These are phyloP conservation scores for Thalassarche chlororhynchos DNA, from an alignment of 2,113 vertebrate species.

Conservation along the genomic window DNA sequence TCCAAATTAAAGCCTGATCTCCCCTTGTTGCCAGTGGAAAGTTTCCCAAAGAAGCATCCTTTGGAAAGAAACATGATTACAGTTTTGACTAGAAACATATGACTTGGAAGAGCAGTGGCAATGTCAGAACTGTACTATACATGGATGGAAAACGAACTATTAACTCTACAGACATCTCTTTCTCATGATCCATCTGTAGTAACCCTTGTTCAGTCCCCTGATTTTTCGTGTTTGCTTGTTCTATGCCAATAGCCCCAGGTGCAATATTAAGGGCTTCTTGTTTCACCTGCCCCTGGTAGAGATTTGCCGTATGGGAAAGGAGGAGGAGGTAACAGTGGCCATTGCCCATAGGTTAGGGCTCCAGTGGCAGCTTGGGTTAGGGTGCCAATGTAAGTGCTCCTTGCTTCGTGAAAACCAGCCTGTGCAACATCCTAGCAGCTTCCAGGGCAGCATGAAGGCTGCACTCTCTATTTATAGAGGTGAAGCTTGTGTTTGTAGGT, in stretches of 20 bases:
- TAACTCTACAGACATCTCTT: not conserved
- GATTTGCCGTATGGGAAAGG: not conserved
- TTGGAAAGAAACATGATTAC: not conserved
- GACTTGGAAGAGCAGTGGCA: not conserved
- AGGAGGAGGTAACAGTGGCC: not conserved
- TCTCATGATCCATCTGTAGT: not conserved
- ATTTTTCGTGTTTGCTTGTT: not conserved
- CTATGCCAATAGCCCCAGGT: not conserved
- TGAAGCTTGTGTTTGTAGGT: not conserved
- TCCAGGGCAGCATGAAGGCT: not conserved
- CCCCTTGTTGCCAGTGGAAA: not conserved
- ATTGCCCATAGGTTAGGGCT: not conserved
- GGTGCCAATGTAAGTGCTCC: not conserved
- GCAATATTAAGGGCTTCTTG: not conserved
- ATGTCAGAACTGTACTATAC: not conserved
- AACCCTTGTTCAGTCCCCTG: not conserved
- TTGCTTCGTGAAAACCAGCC: not conserved
- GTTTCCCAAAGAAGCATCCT: not conserved
- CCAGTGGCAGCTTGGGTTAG: not conserved
- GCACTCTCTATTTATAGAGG: not conserved
- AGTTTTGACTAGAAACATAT: not conserved
- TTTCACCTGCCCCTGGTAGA: not conserved
- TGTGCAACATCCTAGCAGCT: not conserved
- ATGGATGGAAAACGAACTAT: not conserved
- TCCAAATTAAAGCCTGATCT: not conserved